Evolutionary conservation across 2,113 vertebrate genomes (phyloP), one percentile per base, ranked within the genome.

Genomic region (Centropristis striata): DNA sequence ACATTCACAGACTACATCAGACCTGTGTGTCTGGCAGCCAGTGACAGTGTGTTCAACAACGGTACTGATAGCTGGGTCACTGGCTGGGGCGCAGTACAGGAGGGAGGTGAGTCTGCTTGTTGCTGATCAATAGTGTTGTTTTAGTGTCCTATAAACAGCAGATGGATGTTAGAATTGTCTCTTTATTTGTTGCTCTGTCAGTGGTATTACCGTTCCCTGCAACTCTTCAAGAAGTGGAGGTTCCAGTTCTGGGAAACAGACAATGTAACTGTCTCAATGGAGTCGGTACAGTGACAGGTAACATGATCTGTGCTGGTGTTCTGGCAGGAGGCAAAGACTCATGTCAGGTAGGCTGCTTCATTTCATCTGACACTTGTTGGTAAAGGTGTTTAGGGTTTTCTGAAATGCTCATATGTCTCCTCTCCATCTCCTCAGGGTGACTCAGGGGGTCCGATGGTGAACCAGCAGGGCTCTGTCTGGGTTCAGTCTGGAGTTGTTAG

Each of bases 301-400:
- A 94, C 89, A 96, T 96, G 95, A 86, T 96, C 72, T 96, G 95
- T 72, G 94, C 95, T 0, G 95, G 95, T 61, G 87, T 93, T 1
- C 86, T 92, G 68, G 21, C 72, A 0, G 95, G 95, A 20, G 92
- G 91, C 46, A 95, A 93, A 74, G 95, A 95, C 5, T 91, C 95
- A 15, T 96, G 95, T 44, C 75, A 85, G 82, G 74, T 80, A 36
- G 36, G 36, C 36, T 37, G 36, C 36, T 37, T 37, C 36, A 37
- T 37, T 37, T 8, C 4, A 8, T 37, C 36, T 37, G 36, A 5
- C 36, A 37, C 36, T 37, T 37, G 36, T 37, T 37, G 36, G 55
- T 60, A n/a, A n/a, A n/a, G n/a, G n/a, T n/a, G n/a, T n/a, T n/a
- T n/a, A n/a, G n/a, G n/a, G n/a, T n/a, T n/a, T n/a, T n/a, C n/a